Evolutionary conservation across 2,888 invertebrate genomes (phyloP), one percentile per base, ranked within the genome.

Genomic region (Baccha elongata): DNA sequence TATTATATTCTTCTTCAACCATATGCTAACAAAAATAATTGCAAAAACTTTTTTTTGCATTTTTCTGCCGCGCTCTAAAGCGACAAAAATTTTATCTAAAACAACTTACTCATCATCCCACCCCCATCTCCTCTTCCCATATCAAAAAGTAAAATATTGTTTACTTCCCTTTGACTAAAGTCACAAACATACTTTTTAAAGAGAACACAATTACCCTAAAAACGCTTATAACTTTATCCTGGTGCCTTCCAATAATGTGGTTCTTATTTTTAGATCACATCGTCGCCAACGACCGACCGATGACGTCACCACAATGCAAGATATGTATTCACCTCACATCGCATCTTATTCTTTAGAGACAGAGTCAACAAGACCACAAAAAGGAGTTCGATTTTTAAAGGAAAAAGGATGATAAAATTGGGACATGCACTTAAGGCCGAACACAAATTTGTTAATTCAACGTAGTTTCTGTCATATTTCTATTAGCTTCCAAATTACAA

Each of bases 371-470:
- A 42, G n/a, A 13, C 48, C 26, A 52, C 29, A 26, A 62, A 53
- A 55, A 62, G 46, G 13, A 74, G 44, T 60, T 69, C 69, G 69
- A 81, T 74, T 62, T 52, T 52, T 17, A 65, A 44, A 52, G 26
- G 32, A 42, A 40, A 60, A 64, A 74, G 48, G 35, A 48, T 48
- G 58, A 13, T 17, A 60, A 50, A 81, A 76, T 60, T 76, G 55
- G 81, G 81, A 72, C 81, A 71, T 81, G 81, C 81, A 81, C 81
- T 71, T 81, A 76, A 46, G 60, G 65, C 65, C 60, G 37, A 40
- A 73, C 44, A 60, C 62, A 72, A 76, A 67, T 81, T 76, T 81
- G 81, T 81, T 81, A 81, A 76, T 76, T 76, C 60, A 62, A 71
- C 62, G 60, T 60, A 72, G 62, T 58, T 65, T 72, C 81, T 76